Evolutionary conservation across 2,113 vertebrate species (phyloP).

Genomic region (Argyrosomus japonicus): DNA sequence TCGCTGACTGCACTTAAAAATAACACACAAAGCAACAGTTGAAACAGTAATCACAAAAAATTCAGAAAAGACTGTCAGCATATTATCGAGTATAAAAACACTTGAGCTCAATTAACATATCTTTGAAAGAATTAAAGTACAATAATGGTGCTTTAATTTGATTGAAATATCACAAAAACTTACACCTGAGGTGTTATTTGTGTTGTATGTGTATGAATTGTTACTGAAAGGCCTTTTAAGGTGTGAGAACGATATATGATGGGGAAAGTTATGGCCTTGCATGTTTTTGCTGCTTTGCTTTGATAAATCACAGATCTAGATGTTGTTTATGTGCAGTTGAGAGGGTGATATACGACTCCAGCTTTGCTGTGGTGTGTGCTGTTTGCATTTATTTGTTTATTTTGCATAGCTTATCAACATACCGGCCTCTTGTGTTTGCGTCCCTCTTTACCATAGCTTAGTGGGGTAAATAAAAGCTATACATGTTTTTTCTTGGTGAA

Average conservation of each 20-base stretch:
- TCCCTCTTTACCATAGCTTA: not conserved
- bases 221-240: not conserved
- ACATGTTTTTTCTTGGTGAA: not conserved
- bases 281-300: conserved; percentile 20
- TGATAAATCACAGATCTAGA: not conserved
- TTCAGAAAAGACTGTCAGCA: not conserved
- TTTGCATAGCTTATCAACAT: conserved; percentile 36
- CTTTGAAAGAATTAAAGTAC: not conserved
- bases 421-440: not conserved
- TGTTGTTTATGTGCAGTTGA: conserved; percentile 2
- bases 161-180: not conserved
- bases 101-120: not conserved
- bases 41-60: conserved; percentile 25
- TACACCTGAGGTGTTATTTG: not conserved
- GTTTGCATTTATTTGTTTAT: conserved; percentile 41
- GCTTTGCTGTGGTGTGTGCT: not conserved
- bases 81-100: not conserved
- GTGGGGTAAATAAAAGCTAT: conserved; percentile 14
- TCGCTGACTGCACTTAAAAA: conserved; percentile 7
- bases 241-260: not conserved
- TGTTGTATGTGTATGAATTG: not conserved
- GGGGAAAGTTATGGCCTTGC: not conserved
- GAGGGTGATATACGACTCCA: not conserved
- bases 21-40: conserved; percentile 6
- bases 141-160: not conserved